Percentiles rank a stretch among this genome's conserved stretches.
Conservation (phyloP, 2,113 vertebrate species). For the Furnarius figulus region DNA sequence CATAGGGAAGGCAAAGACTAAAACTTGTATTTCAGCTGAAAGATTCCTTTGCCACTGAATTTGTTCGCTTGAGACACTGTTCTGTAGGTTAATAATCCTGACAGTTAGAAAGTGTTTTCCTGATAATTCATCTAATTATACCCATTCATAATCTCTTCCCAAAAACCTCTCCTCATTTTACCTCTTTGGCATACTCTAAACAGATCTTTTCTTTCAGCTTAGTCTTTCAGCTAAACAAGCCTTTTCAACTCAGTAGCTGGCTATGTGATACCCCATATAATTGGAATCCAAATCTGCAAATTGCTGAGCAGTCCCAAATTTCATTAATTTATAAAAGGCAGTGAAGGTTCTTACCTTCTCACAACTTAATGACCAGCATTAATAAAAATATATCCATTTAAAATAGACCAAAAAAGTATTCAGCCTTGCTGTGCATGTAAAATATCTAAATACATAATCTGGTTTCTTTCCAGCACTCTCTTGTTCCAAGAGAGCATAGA, state of each 20-base stretch:
- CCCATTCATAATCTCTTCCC: slow-evolving; percentile 17
- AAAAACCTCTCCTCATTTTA: slow-evolving; percentile 44
- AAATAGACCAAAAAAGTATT: not conserved
- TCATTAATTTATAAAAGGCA: not conserved
- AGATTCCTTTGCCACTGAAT: slow-evolving; percentile 6
- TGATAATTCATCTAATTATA: slow-evolving; percentile 47
- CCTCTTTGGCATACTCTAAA: slow-evolving; percentile 36
- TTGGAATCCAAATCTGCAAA: slow-evolving; percentile 22
- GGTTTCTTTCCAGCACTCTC: not conserved
- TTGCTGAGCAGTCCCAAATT: not conserved
- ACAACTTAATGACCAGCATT: not conserved
- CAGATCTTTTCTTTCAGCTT: slow-evolving; percentile 26
- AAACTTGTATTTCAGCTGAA: not conserved
- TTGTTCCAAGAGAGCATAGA: slow-evolving; percentile 26
- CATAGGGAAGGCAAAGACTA: not conserved
- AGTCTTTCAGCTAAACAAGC: not conserved
- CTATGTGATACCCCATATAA: slow-evolving; percentile 8
- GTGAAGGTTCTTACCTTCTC: not conserved
- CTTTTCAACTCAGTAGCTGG: slow-evolving; percentile 4
- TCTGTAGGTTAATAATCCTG: slow-evolving; percentile 17
- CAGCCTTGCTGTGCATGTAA: not conserved
- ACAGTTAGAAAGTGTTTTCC: slow-evolving; percentile 37
- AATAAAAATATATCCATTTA: not conserved
- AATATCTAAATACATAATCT: not conserved
- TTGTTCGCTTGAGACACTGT: not conserved